Evolutionary conservation across 2,113 vertebrate species (phyloP), one percentile per base, ranked within the genome.

Genomic region (Apaloderma vittatum): DNA sequence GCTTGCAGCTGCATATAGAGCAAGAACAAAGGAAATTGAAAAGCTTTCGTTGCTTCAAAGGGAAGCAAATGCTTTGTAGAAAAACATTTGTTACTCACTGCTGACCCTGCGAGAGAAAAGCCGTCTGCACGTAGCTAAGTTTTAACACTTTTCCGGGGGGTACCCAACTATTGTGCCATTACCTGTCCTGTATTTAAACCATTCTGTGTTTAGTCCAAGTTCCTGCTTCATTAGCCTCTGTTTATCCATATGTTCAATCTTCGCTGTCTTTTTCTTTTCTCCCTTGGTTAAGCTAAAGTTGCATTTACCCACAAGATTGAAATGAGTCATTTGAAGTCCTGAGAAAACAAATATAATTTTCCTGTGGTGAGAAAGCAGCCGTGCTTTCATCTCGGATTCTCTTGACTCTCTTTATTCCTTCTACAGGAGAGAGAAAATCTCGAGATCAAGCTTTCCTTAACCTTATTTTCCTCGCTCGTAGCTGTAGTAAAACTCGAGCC

Each of bases 281-380:
- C 8, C 86, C 85, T 45, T 37, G 73, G 86, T 93, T 94, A 84
- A 96, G 95, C 90, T 96, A 71, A 93, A 96, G 87, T 40, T 94
- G 86, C 89, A 16, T 93, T 95, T 92, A 66, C 97, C 95, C 93
- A 93, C 88, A 96, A 96, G 95, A 65, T 8, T 89, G 58, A 96
- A 93, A 68, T 94, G 93, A 97, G 96, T 98, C 96, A 97, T 63
- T 97, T 96, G 90, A 34, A 97, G 94, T 97, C 95, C 94, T 95
- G 85, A 98, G 94, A 95, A 98, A 97, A 98, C 96, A 90, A 98
- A 97, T 84, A 58, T 79, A 94, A 95, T 98, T 98, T 97, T 98
- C 96, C 93, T 97, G 91, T 78, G 85, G 95, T 93, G 78, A 97
- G 96, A 97, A 94, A 72, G 85, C 90, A 95, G 23, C 81, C 49